A percentile compares a stretch with the other conserved stretches of the same genome.
phyloP scores from a whole-genome alignment of 2,797 vertebrate species.

The Sternarchorhynchus goeldii region DNA sequence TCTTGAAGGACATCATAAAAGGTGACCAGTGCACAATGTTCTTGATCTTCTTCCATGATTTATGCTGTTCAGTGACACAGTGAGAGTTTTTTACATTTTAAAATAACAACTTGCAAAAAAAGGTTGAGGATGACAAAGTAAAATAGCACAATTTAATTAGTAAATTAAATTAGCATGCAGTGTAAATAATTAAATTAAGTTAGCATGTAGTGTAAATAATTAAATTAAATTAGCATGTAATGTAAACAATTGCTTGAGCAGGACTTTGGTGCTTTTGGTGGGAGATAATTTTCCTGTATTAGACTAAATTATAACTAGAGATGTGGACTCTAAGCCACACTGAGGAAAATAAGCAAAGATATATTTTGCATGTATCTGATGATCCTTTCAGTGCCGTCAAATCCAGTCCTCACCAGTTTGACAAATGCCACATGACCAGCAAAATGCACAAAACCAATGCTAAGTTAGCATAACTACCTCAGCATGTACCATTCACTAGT shows the following conservation, averaged over 20 bases:
- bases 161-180: background rate
- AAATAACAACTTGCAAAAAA: background rate
- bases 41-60: constrained; percentile 98
- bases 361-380: constrained; percentile 51
- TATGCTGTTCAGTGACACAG: constrained; percentile 78
- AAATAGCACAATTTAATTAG: background rate
- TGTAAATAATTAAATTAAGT: background rate
- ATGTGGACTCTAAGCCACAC: constrained; percentile 20
- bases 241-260: constrained; percentile 21
- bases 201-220: too few species aligned
- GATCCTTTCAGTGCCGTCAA: constrained; percentile 21
- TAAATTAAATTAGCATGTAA: background rate
- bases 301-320: constrained; percentile 35
- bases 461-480: too few species aligned
- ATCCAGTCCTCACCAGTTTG: background rate
- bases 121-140: background rate
- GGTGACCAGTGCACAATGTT: constrained; percentile 99
- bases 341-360: constrained; percentile 37
- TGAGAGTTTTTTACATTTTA: background rate
- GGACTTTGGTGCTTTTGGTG: background rate
- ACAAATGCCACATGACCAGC: background rate
- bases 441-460: background rate
- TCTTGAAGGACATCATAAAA: constrained; percentile 99
- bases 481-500: background rate
- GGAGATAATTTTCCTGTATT: constrained; percentile 49